These are phyloP conservation scores for Haemorhous mexicanus DNA, from an alignment of 2,113 vertebrate species.

Conservation along the genomic window DNA sequence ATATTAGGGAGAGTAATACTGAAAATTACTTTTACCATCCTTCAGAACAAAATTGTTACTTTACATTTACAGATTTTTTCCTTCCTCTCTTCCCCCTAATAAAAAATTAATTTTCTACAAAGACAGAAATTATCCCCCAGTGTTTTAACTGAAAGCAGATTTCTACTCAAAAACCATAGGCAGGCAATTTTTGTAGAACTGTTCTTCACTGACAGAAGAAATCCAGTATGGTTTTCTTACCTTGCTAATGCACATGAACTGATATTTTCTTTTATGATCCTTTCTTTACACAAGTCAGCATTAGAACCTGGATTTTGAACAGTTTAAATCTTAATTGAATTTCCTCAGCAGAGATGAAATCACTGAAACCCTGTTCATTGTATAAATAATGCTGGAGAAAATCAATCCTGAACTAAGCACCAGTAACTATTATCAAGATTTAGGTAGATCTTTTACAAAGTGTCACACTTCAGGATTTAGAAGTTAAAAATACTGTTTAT, in stretches of 20 bases:
- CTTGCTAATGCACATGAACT: background rate
- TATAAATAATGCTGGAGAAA: background rate
- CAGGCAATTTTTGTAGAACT: background rate
- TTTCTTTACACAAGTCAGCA: background rate
- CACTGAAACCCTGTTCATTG: background rate
- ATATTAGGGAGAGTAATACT: background rate
- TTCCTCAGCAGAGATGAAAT: background rate
- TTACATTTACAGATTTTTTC: background rate
- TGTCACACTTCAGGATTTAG: slow-evolving; percentile 15
- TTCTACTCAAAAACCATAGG: background rate
- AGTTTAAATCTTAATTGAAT: background rate
- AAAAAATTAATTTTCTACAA: background rate
- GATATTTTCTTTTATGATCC: background rate
- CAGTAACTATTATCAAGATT: background rate
- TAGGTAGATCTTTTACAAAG: background rate
- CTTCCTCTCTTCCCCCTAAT: rapidly evolving
- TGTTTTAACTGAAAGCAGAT: background rate
- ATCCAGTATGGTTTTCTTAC: background rate
- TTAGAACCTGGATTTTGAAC: background rate
- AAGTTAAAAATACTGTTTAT: slow-evolving; percentile 22
- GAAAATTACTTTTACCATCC: background rate
- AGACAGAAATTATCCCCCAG: background rate
- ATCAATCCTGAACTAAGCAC: background rate
- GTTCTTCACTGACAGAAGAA: background rate
- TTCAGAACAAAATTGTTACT: background rate